Base-by-base conservation (phyloP, 1,140 invertebrate genomes). In the Trinorchestia longiramus region DNA sequence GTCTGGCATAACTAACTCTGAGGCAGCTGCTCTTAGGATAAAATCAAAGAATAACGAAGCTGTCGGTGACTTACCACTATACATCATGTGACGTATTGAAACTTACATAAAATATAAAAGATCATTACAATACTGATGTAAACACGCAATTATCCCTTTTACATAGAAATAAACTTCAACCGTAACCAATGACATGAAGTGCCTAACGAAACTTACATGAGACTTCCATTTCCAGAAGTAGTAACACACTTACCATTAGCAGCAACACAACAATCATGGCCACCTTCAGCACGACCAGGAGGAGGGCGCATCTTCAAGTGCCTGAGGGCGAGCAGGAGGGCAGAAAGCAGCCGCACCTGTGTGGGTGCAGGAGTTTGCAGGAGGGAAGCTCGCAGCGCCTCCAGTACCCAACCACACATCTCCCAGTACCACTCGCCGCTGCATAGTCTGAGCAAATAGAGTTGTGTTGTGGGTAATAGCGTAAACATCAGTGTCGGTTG, bases 401-500 rank as follows among this genome's bases (percentile, higher is more conserved):
- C 92, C 40, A 94, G 44, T 4, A 94, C 44, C 36, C 43, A 44
- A 19, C 92, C 92, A 44, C 41, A 45, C 36, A 8, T 44, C 44
- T 94, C 92, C 92, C 92, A 94, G 92, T 45, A 94, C 92, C 92
- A 94, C 43, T 45, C 92, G 19, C 43, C 44, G 92, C 92, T 94
- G 92, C 92, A 43, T 17, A 94, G 43, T 17, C 92, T 94, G 92
- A 28, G 15, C 8, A 53, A 19, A 53, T 19, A 53, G 47, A 53
- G 47, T 53, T 19, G 47, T 53, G 19, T 19, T 53, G 47, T 53
- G 19, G 47, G 47, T 53, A 19, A 53, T 53, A 19, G 47, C 47
- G 47, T 6, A 11, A 53, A 15, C 11, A 41, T 90, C 17, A 17
- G 42, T 43, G 90, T 43, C 23, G 90, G 41, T 92, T 44, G 43